Evolutionary conservation across 2,797 vertebrate species (phyloP), one percentile per base, ranked within the genome.

Genomic region (Thaleichthys pacificus): DNA sequence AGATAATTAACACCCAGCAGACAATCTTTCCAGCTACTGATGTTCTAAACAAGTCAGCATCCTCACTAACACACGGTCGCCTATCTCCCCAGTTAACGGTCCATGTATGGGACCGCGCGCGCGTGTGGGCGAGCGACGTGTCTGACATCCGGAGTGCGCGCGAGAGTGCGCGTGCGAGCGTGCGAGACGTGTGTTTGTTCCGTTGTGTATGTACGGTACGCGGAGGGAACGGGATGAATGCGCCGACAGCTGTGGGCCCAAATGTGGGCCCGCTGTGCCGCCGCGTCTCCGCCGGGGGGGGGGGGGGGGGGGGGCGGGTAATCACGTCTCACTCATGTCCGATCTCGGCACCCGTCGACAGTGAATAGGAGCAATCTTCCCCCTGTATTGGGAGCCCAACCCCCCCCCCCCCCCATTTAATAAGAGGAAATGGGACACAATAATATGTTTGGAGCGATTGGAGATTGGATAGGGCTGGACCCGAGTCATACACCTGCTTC

Each of bases 291-390:
- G 19, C 42, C 32, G 32, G 1, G 32, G 56, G 24, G 2, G 24
- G 65, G 21, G 24, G 2, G 24, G 26, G 26, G 32, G 2, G 32
- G 56, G 24, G 2, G 24, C 24, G 21, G n/a, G 51, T 9, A 67
- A 67, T 67, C 65, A 24, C 15, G 11, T 6, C 17, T 22, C 47
- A 2, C 38, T 54, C 24, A 11, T 54, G 65, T 51, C 42, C 22
- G 22, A 67, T 51, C 22, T 5, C 12, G 3, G 12, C 47, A 17
- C 22, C 47, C 14, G 7, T n/a, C 19, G 42, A 54, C 24, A 1
- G 65, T 47, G 65, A 24, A 51, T 51, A 51, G 47, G 65, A 67
- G 22, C 65, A 51, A 51, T 67, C 47, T 51, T 6, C 21, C 42
- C 65, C 22, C 14, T 26, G 22, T 67, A 51, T 51, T 67, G 3